These are phyloP conservation scores for Chaetodon trifasciatus DNA, from an alignment of 2,797 vertebrate genomes.

Conservation along the genomic window DNA sequence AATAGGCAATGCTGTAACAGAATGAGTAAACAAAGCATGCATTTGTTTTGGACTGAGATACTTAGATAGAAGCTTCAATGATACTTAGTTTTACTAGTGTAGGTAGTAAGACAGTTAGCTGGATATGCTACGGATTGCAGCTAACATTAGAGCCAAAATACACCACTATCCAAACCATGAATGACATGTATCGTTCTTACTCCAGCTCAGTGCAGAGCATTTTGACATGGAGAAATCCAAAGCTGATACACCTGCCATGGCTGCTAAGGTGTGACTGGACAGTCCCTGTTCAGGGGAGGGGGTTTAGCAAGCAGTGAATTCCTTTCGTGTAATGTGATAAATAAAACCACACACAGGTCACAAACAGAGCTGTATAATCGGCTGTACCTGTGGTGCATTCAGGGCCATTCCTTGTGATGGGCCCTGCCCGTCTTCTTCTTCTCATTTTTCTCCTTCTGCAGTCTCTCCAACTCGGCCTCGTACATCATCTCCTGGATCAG, in stretches of 20 bases:
- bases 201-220: not conserved
- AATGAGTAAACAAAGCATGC: too few relatives aligned
- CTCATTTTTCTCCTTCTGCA: constrained; percentile 90
- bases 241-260: not conserved
- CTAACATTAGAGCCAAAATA: too few relatives aligned
- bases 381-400: constrained; percentile 65
- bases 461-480: constrained; percentile 94
- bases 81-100: too few relatives aligned
- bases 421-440: constrained; percentile 88
- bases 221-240: not conserved
- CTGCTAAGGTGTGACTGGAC: not conserved
- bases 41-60: too few relatives aligned
- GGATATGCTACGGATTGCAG: too few relatives aligned
- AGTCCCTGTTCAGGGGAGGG: not conserved
- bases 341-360: not conserved
- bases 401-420: constrained; percentile 98
- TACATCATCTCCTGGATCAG: constrained; percentile 99
- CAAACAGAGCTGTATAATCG: not conserved
- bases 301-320: not conserved
- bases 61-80: too few relatives aligned
- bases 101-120: too few relatives aligned
- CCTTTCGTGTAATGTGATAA: not conserved
- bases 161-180: not conserved
- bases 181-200: not conserved
- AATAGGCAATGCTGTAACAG: too few relatives aligned